Evolutionary conservation across 2,888 invertebrate genomes (phyloP), one percentile per base, ranked within the genome.

Genomic region (Omphaloscelis lunosa): DNA sequence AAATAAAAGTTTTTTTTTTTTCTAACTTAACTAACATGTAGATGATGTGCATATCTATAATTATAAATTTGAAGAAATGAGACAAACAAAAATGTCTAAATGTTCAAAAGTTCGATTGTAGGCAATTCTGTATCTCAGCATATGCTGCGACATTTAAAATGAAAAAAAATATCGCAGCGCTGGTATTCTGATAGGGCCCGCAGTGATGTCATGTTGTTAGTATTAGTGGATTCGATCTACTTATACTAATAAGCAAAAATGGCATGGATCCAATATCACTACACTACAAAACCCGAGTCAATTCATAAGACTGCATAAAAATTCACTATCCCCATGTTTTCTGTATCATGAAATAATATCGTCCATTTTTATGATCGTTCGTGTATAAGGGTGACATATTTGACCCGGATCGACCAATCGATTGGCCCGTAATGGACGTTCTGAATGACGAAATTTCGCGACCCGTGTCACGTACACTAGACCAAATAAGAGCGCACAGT

Each of bases 391-490:
- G 77, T 86, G 88, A 87, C 87, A 85, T 85, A 86, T 89, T 85
- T 85, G 89, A 89, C 86, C 89, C 86, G 86, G 87, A 88, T 88
- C 89, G 89, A 79, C 80, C 85, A 88, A 89, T 90, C 90, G 90
- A 89, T 90, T 87, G 87, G 82, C 76, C 80, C 81, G 84, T 84
- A 87, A 85, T 83, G 86, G 83, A 86, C 77, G 80, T 84, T 86
- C 63, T 62, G 76, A 76, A 85, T 84, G 82, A 84, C 86, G 84
- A 85, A 89, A 87, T 86, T 89, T 88, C 88, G 83, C 82, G 65
- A 91, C 87, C 89, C 91, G 73, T 79, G 86, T 92, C 92, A 92
- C 92, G 92, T 92, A 86, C 85, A 83, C 76, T 82, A 65, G 86
- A 87, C 91, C 87, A 86, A 90, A 91, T 91, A 91, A 91, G 90